These are phyloP conservation scores for Himalopsyche japonica DNA, from an alignment of 2,888 invertebrate species.

Conservation along the genomic window DNA sequence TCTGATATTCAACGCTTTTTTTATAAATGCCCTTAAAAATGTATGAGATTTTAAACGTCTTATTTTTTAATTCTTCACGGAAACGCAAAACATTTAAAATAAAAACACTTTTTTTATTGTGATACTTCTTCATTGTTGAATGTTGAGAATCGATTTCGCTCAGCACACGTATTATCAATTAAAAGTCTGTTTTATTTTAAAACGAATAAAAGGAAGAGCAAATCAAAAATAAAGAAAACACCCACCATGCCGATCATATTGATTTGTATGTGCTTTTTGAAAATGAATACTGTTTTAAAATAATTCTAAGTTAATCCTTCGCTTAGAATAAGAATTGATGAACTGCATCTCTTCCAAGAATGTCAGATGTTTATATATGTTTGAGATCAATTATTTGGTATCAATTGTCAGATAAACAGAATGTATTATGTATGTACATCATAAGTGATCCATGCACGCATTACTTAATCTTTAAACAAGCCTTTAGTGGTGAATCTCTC, in stretches of 20 bases:
- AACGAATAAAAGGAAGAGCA: no score
- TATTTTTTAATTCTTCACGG: no score
- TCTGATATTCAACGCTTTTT: no score
- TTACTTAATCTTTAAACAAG: not conserved
- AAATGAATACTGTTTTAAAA: not conserved
- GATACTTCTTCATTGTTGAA: no score
- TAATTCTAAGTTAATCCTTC: not conserved
- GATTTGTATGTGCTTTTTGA: not conserved
- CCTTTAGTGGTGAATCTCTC: not conserved
- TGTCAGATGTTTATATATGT: slow-evolving; percentile 3
- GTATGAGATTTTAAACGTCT: no score
- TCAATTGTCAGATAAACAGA: slow-evolving; percentile 1
- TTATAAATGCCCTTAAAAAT: no score
- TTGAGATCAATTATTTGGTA: not conserved
- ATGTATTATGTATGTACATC: not conserved
- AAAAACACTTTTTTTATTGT: no score
- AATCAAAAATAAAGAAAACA: not conserved
- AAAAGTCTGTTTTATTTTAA: no score
- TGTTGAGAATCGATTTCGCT: no score
- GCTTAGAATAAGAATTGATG: not conserved
- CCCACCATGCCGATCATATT: not conserved
- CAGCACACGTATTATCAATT: no score
- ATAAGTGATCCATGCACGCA: not conserved
- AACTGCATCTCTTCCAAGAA: not conserved
- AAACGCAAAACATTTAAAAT: no score